Evolutionary conservation across 2,797 vertebrate species (phyloP).

Genomic region (Pangasius krempfi): DNA sequence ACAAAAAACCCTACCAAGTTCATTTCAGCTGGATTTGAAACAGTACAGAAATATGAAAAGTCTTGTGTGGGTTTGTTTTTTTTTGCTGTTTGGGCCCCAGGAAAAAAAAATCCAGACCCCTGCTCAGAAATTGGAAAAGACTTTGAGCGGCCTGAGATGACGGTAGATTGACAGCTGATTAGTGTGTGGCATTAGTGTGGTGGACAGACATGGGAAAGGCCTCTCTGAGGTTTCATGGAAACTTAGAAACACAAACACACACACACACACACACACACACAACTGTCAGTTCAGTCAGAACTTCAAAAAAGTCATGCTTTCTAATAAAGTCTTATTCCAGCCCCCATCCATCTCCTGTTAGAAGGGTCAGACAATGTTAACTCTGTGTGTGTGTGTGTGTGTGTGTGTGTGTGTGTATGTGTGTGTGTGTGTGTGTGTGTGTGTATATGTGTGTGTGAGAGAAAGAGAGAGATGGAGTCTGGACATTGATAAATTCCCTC

Average conservation of each 20-base stretch:
- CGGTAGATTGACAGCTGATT: slow-evolving; percentile 6
- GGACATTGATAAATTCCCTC: slow-evolving; percentile 85
- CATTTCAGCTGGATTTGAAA: not conserved
- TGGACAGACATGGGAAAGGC: slow-evolving; percentile 11
- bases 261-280: slow-evolving; percentile 37
- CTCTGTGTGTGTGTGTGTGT: slow-evolving; percentile 40
- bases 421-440: slow-evolving; percentile 36
- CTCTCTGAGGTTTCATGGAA: not conserved
- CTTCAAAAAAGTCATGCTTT: slow-evolving; percentile 56
- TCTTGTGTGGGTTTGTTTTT: not conserved
- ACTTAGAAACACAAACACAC: slow-evolving; percentile 20
- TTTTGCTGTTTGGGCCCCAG: not conserved
- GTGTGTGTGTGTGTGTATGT: slow-evolving; percentile 38
- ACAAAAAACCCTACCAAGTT: not conserved
- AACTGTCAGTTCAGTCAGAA: slow-evolving; percentile 44
- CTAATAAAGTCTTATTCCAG: slow-evolving; percentile 57
- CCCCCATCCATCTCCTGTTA: slow-evolving; percentile 52
- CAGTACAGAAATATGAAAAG: not conserved
- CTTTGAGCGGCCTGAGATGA: not conserved
- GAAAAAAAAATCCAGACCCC: not conserved
- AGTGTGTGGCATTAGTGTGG: not conserved
- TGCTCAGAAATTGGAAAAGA: not conserved
- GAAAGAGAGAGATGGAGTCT: slow-evolving; percentile 55
- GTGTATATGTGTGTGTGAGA: too few species aligned
- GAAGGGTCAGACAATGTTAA: slow-evolving; percentile 54